Base-by-base conservation (phyloP, 2,888 invertebrate species). In the Nephrotoma flavescens region DNA sequence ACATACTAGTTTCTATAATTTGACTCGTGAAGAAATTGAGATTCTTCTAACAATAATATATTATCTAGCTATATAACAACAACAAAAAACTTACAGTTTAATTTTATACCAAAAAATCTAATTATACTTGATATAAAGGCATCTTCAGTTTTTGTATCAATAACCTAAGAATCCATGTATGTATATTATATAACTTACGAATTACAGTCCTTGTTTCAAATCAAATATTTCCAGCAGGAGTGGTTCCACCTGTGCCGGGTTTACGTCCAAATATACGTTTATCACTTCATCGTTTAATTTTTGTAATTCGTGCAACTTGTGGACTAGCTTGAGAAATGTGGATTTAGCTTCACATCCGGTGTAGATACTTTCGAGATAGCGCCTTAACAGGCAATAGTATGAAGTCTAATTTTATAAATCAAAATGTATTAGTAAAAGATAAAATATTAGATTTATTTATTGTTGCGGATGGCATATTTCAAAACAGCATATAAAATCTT, bases 221-320 rank as follows among this genome's bases (percentile, higher is more conserved):
- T 98, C 98, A 89, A 99, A 97, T 90, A 99, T 97, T 93, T 99
- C 98, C 91, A 98, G 96, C 85, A 99, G 93, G 52, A 99, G 92
- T 0, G 98, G 99, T 89, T 98, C 98, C 84, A 99, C 96, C 90
- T 96, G 95, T 87, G 95, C 94, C 44, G 98, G 98, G 93, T 98
- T 97, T 0, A 98, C 97, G 91, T 98, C 97, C 42, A 98, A 93
- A 91, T 98, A 97, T 4, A 98, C 97, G 57, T 96, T 95, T 7
- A 98, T 96, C n/a, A 98, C 95, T 89, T 97, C 96, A 89, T 97
- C 97, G 87, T 97, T 97, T 86, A 98, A 93, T 89, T 95, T 95
- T 88, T 97, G 95, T 41, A 99, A 94, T 90, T 98, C 98, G 42
- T 96, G 94, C 89, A 98, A 96, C 92, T 97, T 98, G 92, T 97